Evolutionary conservation across 1,140 invertebrate genomes (phyloP).

Genomic region (Penaeus chinensis): DNA sequence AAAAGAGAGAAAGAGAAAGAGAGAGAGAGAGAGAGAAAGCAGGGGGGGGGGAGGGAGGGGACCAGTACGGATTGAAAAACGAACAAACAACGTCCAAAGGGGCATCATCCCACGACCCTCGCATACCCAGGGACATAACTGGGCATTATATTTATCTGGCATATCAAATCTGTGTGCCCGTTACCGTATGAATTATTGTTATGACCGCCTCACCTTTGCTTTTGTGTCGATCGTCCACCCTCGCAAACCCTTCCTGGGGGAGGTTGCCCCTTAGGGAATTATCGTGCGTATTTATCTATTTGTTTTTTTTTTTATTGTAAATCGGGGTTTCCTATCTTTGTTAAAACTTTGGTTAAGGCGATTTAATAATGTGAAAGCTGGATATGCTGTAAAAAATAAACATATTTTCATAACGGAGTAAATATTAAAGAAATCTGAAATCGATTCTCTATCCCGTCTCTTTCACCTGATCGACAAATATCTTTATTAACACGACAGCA

Average conservation of each 20-base stretch:
- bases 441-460: no score
- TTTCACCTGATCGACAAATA: no score
- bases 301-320: neutral
- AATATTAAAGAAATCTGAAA: no score
- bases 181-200: slow-evolving; percentile 58
- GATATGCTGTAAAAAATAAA: no score
- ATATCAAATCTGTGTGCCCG: slow-evolving; percentile 58
- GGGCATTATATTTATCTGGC: slow-evolving; percentile 57
- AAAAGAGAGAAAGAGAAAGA: no score
- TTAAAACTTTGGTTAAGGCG: no score
- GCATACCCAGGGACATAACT: slow-evolving; percentile 21
- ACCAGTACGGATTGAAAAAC: neutral
- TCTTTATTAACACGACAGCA: no score
- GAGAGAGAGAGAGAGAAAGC: no score
- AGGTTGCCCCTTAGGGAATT: neutral
- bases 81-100: neutral
- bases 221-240: slow-evolving; percentile 31
- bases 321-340: no score
- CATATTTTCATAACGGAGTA: no score
- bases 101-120: slow-evolving; percentile 8
- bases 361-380: no score
- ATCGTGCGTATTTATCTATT: neutral
- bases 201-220: slow-evolving; percentile 48
- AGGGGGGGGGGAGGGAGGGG: no score
- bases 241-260: slow-evolving; percentile 10